Percentiles rank a stretch among this genome's conserved stretches.
Evolutionary conservation across 2,888 invertebrate species (phyloP).

Genomic region (Leptinotarsa peninsularis): DNA sequence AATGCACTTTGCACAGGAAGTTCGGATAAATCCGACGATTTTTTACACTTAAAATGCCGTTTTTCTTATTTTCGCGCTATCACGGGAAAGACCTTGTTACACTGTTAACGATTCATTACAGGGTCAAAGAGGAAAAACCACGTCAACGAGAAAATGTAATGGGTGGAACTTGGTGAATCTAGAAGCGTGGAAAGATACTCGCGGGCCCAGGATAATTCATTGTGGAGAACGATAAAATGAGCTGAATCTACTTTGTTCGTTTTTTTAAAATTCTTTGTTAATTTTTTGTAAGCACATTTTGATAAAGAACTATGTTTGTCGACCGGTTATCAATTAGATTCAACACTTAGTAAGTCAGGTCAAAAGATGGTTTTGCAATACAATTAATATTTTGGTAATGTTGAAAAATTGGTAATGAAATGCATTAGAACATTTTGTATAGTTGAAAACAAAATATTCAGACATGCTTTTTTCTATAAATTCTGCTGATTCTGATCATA

Average conservation of each 20-base stretch:
- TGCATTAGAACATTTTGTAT: too few species aligned
- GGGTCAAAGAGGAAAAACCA: constrained; percentile 16
- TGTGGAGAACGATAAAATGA: background rate
- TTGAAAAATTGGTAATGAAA: too few species aligned
- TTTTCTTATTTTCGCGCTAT: constrained; percentile 45
- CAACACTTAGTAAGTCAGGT: too few species aligned
- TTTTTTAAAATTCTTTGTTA: too few species aligned
- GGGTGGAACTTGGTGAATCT: constrained; percentile 13
- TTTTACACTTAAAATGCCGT: constrained; percentile 51
- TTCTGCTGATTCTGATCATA: too few species aligned
- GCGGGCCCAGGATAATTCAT: background rate
- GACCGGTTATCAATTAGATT: too few species aligned
- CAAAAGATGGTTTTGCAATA: too few species aligned
- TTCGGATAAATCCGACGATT: constrained; percentile 45
- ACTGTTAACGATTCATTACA: constrained; percentile 15
- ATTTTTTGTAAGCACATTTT: too few species aligned
- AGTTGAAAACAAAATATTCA: too few species aligned
- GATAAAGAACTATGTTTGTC: too few species aligned
- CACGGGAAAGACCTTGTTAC: constrained; percentile 32
- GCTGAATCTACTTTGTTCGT: background rate
- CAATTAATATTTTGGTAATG: too few species aligned
- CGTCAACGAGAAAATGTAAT: constrained; percentile 10
- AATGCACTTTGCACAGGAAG: constrained; percentile 57
- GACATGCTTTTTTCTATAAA: too few species aligned
- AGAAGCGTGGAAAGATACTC: constrained; percentile 11